phyloP scores from a whole-genome alignment of 2,113 vertebrate genomes.

The Oplegnathus fasciatus region DNA sequence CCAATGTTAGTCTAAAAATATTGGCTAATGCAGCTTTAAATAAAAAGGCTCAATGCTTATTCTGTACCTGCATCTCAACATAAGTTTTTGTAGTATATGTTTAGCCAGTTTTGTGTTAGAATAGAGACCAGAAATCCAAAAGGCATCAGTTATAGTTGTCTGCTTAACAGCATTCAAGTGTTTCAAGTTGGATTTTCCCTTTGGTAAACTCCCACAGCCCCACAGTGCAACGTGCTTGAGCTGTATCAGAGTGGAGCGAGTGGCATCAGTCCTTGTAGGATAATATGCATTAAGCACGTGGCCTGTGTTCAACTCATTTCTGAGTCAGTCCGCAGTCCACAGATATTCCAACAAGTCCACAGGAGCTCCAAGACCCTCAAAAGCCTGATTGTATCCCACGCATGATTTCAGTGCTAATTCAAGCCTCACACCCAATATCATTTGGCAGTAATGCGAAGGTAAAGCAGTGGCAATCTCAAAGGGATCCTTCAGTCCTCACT shows the following conservation, averaged over 20 bases:
- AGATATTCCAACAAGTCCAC: constrained; percentile 30
- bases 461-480: constrained; percentile 60
- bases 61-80: neutral
- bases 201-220: constrained; percentile 27
- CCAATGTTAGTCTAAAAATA: too few relatives aligned
- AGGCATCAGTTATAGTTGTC: neutral
- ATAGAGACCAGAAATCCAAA: neutral
- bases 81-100: neutral
- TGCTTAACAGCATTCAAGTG: neutral
- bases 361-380: constrained; percentile 25
- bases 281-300: constrained; percentile 45
- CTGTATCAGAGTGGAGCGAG: neutral
- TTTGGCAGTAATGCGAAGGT: constrained; percentile 62
- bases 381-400: constrained; percentile 61
- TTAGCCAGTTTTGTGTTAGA: neutral
- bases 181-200: neutral
- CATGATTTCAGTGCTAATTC: constrained; percentile 75
- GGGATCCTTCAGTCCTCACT: constrained; percentile 62
- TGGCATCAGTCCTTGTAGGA: constrained; percentile 21
- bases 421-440: constrained; percentile 67
- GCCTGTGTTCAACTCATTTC: constrained; percentile 45
- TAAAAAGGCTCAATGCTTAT: neutral
- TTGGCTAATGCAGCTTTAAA: neutral
- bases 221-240: neutral
- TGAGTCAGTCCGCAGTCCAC: constrained; percentile 34